These are phyloP conservation scores for Caenorhabditis japonica DNA, from an alignment of 2,888 invertebrate species.

Conservation along the genomic window DNA sequence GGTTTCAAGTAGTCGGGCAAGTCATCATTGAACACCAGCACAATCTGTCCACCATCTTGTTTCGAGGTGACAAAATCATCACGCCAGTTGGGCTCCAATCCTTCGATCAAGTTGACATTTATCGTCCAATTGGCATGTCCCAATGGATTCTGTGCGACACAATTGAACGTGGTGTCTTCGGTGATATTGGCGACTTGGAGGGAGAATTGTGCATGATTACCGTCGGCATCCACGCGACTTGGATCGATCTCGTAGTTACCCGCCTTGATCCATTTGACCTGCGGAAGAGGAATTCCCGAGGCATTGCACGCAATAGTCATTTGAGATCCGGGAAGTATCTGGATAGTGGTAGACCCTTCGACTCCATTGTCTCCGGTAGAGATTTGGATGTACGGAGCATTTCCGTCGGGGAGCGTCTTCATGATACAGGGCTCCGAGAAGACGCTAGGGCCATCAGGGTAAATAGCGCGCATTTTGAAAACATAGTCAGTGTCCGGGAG, in stretches of 20 bases:
- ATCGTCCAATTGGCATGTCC: slow-evolving; percentile 77
- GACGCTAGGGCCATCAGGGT: slow-evolving; percentile 75
- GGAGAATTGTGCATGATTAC: slow-evolving; percentile 68
- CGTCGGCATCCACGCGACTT: slow-evolving; percentile 69
- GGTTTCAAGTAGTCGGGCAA: slow-evolving; percentile 71
- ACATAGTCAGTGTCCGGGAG: slow-evolving; percentile 76
- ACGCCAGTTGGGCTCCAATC: slow-evolving; percentile 68
- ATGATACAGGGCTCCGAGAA: slow-evolving; percentile 77
- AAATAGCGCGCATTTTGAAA: slow-evolving; percentile 76
- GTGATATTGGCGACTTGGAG: slow-evolving; percentile 74
- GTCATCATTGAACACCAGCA: slow-evolving; percentile 70
- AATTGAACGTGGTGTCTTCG: slow-evolving; percentile 75
- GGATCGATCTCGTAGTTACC: slow-evolving; percentile 75
- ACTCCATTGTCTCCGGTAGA: slow-evolving; percentile 75
- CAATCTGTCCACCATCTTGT: slow-evolving; percentile 68
- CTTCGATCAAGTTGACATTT: slow-evolving; percentile 67
- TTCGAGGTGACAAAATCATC: slow-evolving; percentile 72
- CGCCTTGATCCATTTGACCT: slow-evolving; percentile 76
- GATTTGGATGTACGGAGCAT: slow-evolving; percentile 74
- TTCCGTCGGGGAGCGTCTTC: slow-evolving; percentile 76
- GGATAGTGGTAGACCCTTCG: slow-evolving; percentile 68
- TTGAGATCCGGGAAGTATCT: slow-evolving; percentile 74
- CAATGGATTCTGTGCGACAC: slow-evolving; percentile 75
- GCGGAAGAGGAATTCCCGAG: slow-evolving; percentile 72
- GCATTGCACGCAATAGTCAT: slow-evolving; percentile 76